Percentiles rank a stretch among this genome's conserved stretches.
These are phyloP conservation scores for Labroides dimidiatus DNA, from an alignment of 2,797 vertebrate species.

Conservation along the genomic window DNA sequence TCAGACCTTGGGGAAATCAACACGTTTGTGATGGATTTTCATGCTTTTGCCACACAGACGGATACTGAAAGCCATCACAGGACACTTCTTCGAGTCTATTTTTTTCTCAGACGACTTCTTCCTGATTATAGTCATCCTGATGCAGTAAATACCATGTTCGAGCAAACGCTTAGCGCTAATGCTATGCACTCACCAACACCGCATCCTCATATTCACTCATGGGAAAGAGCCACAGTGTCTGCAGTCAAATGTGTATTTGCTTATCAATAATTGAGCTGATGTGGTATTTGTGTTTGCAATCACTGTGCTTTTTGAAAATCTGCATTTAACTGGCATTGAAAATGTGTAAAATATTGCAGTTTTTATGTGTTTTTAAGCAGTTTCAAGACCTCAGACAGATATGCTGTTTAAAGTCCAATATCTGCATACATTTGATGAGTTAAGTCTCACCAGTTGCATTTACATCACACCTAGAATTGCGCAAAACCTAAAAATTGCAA, in stretches of 20 bases:
- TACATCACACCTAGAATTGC: no score
- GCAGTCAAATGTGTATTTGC: slow-evolving; percentile 2
- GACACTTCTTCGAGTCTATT: slow-evolving; percentile 19
- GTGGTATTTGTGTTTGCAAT: slow-evolving; percentile 17
- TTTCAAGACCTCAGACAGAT: slow-evolving; percentile 1
- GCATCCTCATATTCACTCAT: slow-evolving; percentile 5
- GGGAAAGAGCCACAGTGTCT: slow-evolving; percentile 8
- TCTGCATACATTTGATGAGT: slow-evolving; percentile 18
- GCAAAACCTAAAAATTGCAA: no score
- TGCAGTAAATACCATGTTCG: slow-evolving; percentile 27
- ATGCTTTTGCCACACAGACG: slow-evolving; percentile 4
- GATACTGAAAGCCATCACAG: slow-evolving; percentile 4
- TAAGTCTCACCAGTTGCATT: no score
- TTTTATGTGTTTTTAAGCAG: not conserved
- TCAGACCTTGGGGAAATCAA: slow-evolving; percentile 38
- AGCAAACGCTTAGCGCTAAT: slow-evolving; percentile 25
- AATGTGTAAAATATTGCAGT: not conserved
- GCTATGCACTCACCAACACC: not conserved
- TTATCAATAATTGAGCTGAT: not conserved
- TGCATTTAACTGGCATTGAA: slow-evolving; percentile 9
- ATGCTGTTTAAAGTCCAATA: not conserved
- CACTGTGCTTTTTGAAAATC: slow-evolving; percentile 12
- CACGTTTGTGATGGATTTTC: slow-evolving; percentile 1
- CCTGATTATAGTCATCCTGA: slow-evolving; percentile 33
- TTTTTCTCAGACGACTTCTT: slow-evolving; percentile 13